Percentiles rank a stretch among this genome's conserved stretches.
Conservation (phyloP, 2,113 vertebrate species). For the Sinosuthora webbiana region DNA sequence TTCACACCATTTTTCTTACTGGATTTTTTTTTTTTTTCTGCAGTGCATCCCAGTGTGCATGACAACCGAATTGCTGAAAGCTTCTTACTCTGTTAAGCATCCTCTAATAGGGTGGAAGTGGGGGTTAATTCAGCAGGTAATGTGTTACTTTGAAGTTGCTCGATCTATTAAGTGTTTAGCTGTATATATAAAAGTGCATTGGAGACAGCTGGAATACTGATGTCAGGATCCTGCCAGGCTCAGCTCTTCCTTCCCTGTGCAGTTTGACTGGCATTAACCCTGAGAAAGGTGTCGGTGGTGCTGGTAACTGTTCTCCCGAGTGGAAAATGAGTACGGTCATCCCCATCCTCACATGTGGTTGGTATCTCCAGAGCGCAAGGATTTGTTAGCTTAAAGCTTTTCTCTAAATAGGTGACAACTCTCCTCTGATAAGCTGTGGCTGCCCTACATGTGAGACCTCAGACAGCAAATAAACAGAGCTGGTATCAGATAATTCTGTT, state of each 20-base stretch:
- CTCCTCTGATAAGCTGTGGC: constrained; percentile 61
- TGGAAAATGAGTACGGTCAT: constrained; percentile 10
- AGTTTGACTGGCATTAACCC: background rate
- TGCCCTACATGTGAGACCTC: constrained; percentile 51
- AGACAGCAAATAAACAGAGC: constrained; percentile 67
- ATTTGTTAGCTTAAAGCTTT: constrained; percentile 35
- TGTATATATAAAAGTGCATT: background rate
- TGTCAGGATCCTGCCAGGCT: background rate
- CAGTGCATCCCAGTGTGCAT: background rate
- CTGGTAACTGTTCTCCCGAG: background rate
- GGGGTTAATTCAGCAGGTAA: background rate
- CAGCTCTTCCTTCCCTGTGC: background rate
- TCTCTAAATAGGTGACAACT: constrained; percentile 33
- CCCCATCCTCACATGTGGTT: background rate
- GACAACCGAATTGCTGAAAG: background rate
- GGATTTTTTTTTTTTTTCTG: background rate
- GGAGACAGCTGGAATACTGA: background rate
- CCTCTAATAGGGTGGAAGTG: background rate
- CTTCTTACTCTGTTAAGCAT: background rate
- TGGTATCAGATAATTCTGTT: constrained; percentile 64
- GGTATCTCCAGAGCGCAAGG: background rate
- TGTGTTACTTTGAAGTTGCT: background rate
- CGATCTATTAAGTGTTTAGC: background rate
- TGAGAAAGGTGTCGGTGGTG: background rate
- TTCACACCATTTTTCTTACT: background rate